Evolutionary conservation across 2,113 vertebrate species (phyloP).

Genomic region (Hystrix brachyura): DNA sequence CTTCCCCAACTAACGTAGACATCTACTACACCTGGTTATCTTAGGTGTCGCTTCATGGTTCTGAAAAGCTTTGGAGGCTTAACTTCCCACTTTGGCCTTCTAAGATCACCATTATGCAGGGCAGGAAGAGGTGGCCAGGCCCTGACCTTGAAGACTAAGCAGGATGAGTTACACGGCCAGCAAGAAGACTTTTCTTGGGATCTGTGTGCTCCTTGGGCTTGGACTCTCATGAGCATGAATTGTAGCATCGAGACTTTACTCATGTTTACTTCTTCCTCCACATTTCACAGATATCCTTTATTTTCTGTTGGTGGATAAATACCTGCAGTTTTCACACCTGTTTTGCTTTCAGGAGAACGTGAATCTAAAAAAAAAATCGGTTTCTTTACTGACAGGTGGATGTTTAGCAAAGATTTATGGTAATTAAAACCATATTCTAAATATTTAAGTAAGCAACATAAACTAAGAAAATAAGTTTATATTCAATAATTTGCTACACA

Average conservation of each 20-base stretch:
- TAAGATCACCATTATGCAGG: no score
- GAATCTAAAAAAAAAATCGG: constrained; percentile 65
- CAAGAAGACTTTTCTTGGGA: background rate
- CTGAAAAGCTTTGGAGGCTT: background rate
- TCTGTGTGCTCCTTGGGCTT: background rate
- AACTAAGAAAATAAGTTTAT: constrained; percentile 79
- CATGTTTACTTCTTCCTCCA: constrained; percentile 48
- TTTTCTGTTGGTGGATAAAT: constrained; percentile 83
- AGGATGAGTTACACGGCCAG: rapidly evolving
- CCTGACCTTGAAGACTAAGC: background rate
- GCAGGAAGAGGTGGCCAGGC: rapidly evolving
- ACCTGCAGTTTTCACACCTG: constrained; percentile 85
- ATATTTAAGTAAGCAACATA: constrained; percentile 78
- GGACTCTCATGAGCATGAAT: rapidly evolving
- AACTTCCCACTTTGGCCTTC: background rate
- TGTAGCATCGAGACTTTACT: background rate
- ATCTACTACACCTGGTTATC: rapidly evolving
- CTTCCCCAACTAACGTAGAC: rapidly evolving
- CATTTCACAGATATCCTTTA: constrained; percentile 73
- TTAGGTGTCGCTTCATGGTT: background rate
- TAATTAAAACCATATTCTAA: constrained; percentile 83
- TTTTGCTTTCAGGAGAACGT: constrained; percentile 64
- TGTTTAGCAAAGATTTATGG: constrained; percentile 77
- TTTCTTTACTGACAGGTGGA: constrained; percentile 82
- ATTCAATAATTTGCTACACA: constrained; percentile 53